Evolutionary conservation across 2,113 vertebrate genomes (phyloP), one percentile per base, ranked within the genome.

Genomic region (Zapornia atra): DNA sequence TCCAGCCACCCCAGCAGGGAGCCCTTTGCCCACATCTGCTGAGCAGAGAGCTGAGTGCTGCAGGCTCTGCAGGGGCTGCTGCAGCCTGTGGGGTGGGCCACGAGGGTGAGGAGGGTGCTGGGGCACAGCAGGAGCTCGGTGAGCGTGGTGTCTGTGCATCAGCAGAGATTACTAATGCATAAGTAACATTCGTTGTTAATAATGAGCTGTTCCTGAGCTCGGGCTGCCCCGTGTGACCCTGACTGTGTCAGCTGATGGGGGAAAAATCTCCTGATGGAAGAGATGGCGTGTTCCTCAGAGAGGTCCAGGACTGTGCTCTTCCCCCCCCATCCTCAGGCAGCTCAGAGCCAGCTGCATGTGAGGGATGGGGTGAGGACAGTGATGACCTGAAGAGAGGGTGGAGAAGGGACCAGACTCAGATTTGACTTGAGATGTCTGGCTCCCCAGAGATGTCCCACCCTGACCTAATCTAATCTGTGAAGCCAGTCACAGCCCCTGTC

Each of bases 241-340:
- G 94, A 85, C 85, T 59, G 19, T 81, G 82, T 83, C 96, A 97
- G 76, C 95, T 96, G 88, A 81, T 25, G 24, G 86, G 75, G 15
- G 95, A 95, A 63, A 80, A 87, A 73, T 26, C 48, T 54, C 64
- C n/a, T 34, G 46, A 9, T 56, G 88, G 96, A 94, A 82, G 90
- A 84, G 92, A 63, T 0, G 0, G 29, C 3, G 1, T 51, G 63
- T 60, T 56, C 71, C 66, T 87, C 2, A 2, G 50, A 69, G 51
- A 80, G 64, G 22, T n/a, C 50, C 50, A 8, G 31, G 54, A 2
- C 46, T 5, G 1, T 16, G 9, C 80, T 9, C 6, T 8, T 50
- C 18, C 11, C 5, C 5, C n/a, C 8, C 61, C 63, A 34, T 17
- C 69, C 75, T 75, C 40, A 12, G 65, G 54, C 80, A 42, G 59